Conservation (phyloP, 2,888 invertebrate genomes). For the Metellina segmentata region DNA sequence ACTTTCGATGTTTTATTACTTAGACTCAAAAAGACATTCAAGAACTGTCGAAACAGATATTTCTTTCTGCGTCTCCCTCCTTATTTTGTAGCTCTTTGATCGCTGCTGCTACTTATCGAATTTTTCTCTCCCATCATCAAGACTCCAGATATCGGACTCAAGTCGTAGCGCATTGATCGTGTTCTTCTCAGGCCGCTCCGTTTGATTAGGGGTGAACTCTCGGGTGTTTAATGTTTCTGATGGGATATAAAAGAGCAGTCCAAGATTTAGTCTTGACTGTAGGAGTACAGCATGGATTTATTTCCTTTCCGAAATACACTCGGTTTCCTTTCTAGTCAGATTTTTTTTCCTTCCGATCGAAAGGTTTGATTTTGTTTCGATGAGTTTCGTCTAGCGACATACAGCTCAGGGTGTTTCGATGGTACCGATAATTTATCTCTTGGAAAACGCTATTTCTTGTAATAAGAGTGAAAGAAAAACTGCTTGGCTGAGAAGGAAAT, state of each 20-base stretch:
- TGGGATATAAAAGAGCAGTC: background rate
- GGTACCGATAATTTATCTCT: too few species aligned
- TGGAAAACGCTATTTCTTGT: too few species aligned
- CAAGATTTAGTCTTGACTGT: background rate
- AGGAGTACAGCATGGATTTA: too few species aligned
- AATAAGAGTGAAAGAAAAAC: too few species aligned
- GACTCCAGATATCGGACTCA: background rate
- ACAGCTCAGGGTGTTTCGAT: too few species aligned
- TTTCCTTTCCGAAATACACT: too few species aligned
- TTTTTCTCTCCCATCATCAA: background rate
- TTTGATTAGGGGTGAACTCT: background rate
- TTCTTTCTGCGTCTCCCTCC: background rate
- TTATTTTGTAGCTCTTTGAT: background rate
- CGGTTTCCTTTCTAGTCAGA: too few species aligned
- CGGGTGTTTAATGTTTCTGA: background rate
- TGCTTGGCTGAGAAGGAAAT: too few species aligned
- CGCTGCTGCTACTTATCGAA: background rate
- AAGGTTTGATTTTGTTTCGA: too few species aligned
- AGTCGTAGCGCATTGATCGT: background rate
- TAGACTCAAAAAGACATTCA: background rate
- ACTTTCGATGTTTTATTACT: background rate
- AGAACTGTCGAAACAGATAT: background rate
- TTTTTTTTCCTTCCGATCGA: too few species aligned
- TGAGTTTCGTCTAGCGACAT: too few species aligned
- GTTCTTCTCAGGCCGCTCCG: background rate